phyloP scores from a whole-genome alignment of 2,113 vertebrate genomes.

The Dromaius novaehollandiae region DNA sequence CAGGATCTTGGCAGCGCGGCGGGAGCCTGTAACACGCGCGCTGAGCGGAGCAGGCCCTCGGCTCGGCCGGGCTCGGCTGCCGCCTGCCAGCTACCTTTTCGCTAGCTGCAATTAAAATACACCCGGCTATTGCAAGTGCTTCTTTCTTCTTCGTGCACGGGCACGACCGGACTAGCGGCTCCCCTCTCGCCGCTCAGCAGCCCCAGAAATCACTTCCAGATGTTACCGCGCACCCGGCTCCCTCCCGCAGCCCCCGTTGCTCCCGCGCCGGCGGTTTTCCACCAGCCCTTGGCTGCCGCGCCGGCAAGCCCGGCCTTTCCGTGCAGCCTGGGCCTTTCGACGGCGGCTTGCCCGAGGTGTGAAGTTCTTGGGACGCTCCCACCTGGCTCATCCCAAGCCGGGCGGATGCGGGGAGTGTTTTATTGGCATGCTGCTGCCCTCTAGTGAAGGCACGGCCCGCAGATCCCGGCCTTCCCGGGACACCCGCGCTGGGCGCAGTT shows the following conservation, averaged over 20 bases:
- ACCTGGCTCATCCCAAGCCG: background rate
- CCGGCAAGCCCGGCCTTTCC: background rate
- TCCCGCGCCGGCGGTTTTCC: background rate
- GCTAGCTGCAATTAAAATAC: background rate
- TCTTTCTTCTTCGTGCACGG: background rate
- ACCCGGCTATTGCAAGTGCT: background rate
- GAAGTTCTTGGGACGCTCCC: background rate
- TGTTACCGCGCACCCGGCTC: background rate
- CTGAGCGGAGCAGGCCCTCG: background rate
- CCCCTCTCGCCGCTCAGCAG: background rate
- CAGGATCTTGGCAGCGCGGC: background rate
- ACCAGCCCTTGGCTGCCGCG: background rate
- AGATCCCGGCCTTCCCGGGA: rapidly evolving
- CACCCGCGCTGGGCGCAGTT: rapidly evolving
- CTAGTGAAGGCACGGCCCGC: background rate
- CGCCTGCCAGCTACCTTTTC: background rate
- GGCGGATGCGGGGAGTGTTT: background rate
- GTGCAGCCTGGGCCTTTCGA: rapidly evolving
- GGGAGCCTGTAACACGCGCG: rapidly evolving
- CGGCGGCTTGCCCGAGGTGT: background rate
- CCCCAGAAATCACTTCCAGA: background rate
- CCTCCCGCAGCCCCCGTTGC: background rate
- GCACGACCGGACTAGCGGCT: background rate
- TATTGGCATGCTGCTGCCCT: slow-evolving; percentile 50
- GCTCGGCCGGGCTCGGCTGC: rapidly evolving